phyloP scores from a whole-genome alignment of 2,797 vertebrate genomes.

The Diplodus sargus region DNA sequence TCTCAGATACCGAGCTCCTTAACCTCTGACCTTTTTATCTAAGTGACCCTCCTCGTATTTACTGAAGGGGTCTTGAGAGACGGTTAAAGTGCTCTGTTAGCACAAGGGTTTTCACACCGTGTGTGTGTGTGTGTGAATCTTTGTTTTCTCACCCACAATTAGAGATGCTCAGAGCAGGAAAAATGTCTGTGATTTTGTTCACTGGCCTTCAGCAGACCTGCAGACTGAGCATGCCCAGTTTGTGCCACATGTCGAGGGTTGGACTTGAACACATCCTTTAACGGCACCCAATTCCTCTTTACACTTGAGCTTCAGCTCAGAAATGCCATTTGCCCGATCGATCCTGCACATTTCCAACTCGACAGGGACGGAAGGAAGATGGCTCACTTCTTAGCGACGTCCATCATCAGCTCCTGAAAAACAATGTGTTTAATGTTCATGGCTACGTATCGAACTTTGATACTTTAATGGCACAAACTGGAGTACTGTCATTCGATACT shows the following conservation, averaged over 20 bases:
- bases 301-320: no score
- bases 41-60: conserved; percentile 20
- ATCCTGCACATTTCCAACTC: no score
- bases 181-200: not conserved
- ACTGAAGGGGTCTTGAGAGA: conserved; percentile 22
- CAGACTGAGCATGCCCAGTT: not conserved
- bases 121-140: not conserved
- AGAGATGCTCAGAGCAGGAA: conserved; percentile 1
- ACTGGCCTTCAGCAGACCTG: not conserved
- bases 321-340: no score
- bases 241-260: not conserved
- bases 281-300: no score
- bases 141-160: conserved; percentile 25
- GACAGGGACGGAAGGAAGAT: no score
- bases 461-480: no score
- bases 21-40: conserved; percentile 47
- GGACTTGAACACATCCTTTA: no score
- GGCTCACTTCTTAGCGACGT: no score
- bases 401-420: no score
- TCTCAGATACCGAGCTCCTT: conserved; percentile 22
- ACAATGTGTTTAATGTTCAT: no score
- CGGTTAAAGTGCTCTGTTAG: conserved; percentile 24
- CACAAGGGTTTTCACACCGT: conserved; percentile 14
- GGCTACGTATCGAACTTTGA: no score
- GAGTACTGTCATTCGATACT: no score